Base-by-base conservation (phyloP, 2,888 invertebrate genomes). In the Pardosa pseudoannulata region DNA sequence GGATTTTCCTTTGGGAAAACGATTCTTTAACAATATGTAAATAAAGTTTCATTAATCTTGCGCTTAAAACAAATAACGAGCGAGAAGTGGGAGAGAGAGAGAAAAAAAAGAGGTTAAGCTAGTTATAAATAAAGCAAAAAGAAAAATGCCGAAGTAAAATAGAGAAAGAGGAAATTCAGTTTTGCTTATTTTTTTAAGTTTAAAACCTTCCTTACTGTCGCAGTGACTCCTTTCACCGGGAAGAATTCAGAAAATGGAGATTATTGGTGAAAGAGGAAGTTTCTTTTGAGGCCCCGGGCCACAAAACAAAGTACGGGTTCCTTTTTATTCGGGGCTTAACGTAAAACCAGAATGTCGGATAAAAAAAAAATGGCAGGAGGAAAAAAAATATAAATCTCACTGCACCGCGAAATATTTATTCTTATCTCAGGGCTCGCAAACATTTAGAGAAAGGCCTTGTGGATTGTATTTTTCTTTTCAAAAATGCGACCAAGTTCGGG, bases 281-380 rank as follows among this genome's bases (percentile, higher is more conserved):
- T 71, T 64, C 71, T 79, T 79, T 62, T 36, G 16, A 64, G 62
- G 70, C 81, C 81, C 46, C 62, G 75, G 81, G 81, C 71, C 75
- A 75, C 75, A 82, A 75, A 82, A 82, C 81, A 82, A 82, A 82
- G 70, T 75, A 46, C 50, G 68, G 68, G 31, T 39, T 56, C 36
- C 68, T 81, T 74, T 74, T 81, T 74, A 81, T 81, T 81, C 81
- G 62, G 68, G 68, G 74, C 81, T 81, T 81, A 81, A 73, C 81
- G 56, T 50, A 68, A 74, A 81, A 68, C 67, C 68, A 74, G 36
- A 50, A 50, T 36, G 56, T 68, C 56, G 39, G 28, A 68, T 32
- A n/a, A 50, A 50, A 31, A 39, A 50, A 16, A 29, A 41, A 27
- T 16, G 64, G 28, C 23, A 16, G 16, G 11, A 28, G 9, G 28